Evolutionary conservation across 2,113 vertebrate genomes (phyloP).

Genomic region (Alethe diademata): DNA sequence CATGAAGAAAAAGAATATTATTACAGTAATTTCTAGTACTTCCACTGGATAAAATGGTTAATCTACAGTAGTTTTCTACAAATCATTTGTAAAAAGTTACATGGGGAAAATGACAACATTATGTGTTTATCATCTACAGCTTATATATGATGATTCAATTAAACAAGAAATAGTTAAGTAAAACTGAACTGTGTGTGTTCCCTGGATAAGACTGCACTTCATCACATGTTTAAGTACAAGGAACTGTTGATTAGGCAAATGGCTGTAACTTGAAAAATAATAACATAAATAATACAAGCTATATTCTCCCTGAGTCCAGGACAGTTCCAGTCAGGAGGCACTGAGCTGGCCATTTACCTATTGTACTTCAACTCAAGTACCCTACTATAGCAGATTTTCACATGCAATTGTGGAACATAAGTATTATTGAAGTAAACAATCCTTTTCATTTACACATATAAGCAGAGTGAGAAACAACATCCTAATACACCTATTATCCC

Average conservation of each 20-base stretch:
- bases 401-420: background rate
- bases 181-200: background rate
- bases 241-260: conserved; percentile 37
- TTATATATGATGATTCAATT: background rate
- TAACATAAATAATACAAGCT: background rate
- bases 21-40: background rate
- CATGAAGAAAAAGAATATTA: background rate
- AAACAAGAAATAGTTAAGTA: background rate
- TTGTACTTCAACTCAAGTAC: background rate
- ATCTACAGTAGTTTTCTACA: background rate
- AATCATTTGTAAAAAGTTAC: background rate
- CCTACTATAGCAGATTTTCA: background rate
- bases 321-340: background rate
- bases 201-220: background rate
- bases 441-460: background rate
- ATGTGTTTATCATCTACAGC: background rate
- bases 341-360: background rate
- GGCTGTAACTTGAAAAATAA: conserved; percentile 28
- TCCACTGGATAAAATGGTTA: background rate
- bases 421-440: background rate
- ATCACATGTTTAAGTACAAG: conserved; percentile 1
- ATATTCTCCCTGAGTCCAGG: background rate
- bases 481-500: background rate
- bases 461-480: background rate
- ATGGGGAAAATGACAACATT: background rate